These are phyloP conservation scores for Psephotus haematonotus DNA, from an alignment of 2,113 vertebrate species.

Conservation along the genomic window DNA sequence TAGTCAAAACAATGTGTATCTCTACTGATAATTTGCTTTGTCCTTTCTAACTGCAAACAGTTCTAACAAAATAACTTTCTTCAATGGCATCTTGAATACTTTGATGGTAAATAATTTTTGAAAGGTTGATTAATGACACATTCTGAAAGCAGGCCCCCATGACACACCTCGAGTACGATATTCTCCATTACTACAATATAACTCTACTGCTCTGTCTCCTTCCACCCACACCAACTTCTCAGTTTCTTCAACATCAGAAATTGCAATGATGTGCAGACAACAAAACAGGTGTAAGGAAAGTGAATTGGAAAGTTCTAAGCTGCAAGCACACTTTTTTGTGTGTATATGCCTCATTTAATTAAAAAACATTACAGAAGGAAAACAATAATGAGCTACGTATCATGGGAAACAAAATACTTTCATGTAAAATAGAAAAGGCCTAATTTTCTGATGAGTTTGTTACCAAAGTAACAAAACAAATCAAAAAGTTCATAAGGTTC, in stretches of 20 bases:
- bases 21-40: not conserved
- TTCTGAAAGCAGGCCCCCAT: not conserved
- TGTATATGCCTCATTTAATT: not conserved
- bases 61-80: not conserved
- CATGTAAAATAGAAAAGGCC: not conserved
- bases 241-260: not conserved
- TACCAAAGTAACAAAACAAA: not conserved
- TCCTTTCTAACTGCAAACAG: not conserved
- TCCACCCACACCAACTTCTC: not conserved
- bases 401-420: not conserved
- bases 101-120: not conserved
- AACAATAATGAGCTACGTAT: not conserved
- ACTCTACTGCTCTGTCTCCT: not conserved
- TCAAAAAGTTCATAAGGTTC: not conserved
- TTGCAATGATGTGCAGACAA: not conserved
- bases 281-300: not conserved
- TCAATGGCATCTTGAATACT: not conserved
- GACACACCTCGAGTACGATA: not conserved
- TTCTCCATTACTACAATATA: not conserved
- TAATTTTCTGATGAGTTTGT: not conserved
- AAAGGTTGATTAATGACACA: not conserved
- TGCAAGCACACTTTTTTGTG: not conserved
- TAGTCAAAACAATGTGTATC: not conserved
- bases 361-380: not conserved
- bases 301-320: not conserved